A percentile compares a stretch with the other conserved stretches of the same genome.
Evolutionary conservation across 2,888 invertebrate species (phyloP).

Genomic region (Drosophila lacicola): DNA sequence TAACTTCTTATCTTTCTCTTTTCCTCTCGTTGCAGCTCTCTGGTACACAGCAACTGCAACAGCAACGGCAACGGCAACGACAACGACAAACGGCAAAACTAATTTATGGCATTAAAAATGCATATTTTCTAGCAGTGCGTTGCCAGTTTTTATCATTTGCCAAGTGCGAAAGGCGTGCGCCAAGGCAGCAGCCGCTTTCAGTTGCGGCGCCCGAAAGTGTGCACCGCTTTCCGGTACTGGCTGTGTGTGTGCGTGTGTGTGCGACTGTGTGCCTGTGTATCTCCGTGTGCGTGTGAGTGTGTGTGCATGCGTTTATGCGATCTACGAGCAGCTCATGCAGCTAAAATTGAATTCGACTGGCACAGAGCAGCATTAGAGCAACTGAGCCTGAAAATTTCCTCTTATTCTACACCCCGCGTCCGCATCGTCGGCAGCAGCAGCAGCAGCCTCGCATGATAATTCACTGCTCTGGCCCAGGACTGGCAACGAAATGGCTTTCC

Average conservation of each 20-base stretch:
- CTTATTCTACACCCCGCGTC: background rate
- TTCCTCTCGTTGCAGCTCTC: conserved; percentile 50
- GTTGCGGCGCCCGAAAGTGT: conserved; percentile 41
- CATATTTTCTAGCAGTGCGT: conserved; percentile 80
- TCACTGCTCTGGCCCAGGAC: conserved; percentile 63
- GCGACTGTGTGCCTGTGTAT: conserved; percentile 7
- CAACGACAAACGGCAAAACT: conserved; percentile 72
- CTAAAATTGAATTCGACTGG: conserved; percentile 74
- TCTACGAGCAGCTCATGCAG: conserved; percentile 58
- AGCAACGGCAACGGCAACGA: conserved; percentile 29
- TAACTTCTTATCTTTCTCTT: conserved; percentile 34
- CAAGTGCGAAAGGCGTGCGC: conserved; percentile 51
- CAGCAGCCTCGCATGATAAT: conserved; percentile 63
- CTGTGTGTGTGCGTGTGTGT: conserved; percentile 2
- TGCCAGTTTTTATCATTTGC: conserved; percentile 76
- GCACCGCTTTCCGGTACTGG: conserved; percentile 8
- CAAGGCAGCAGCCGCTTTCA: conserved; percentile 35
- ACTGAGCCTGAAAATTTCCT: conserved; percentile 54
- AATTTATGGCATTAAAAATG: conserved; percentile 81
- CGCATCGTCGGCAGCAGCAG: conserved; percentile 18
- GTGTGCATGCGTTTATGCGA: conserved; percentile 52
- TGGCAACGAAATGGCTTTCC: conserved; percentile 80
- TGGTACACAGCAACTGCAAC: conserved; percentile 38
- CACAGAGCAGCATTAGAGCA: conserved; percentile 55
- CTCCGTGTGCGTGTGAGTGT: background rate